Conservation (phyloP, 2,888 invertebrate species). For the Anticlea derivata region DNA sequence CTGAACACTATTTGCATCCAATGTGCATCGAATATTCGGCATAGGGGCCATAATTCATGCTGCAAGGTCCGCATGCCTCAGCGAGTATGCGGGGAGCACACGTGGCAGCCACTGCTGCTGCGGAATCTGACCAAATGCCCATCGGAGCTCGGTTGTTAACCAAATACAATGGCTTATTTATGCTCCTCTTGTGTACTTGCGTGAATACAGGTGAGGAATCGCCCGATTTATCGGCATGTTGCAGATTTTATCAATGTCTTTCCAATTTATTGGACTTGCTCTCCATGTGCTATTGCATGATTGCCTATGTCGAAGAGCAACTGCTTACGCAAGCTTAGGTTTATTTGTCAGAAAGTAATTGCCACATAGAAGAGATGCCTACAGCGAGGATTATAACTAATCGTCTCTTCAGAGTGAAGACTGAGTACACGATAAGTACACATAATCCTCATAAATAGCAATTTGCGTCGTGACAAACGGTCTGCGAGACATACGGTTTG, state of each 20-base stretch:
- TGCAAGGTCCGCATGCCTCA: conserved; percentile 73
- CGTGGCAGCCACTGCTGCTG: conserved; percentile 75
- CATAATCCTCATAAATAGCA: conserved; percentile 81
- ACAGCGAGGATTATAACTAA: conserved; percentile 34
- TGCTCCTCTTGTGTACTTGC: conserved; percentile 53
- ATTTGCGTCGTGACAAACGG: conserved; percentile 80
- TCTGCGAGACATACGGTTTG: conserved; percentile 72
- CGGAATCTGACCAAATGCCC: conserved; percentile 83
- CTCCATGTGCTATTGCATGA: too few species aligned
- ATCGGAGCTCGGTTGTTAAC: conserved; percentile 75
- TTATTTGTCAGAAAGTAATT: conserved; percentile 18
- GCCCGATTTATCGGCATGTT: conserved; percentile 11
- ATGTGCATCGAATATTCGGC: conserved; percentile 76
- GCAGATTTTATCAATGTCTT: neutral
- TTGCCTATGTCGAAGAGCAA: neutral
- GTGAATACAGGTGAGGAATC: conserved; percentile 28
- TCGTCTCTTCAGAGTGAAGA: conserved; percentile 35
- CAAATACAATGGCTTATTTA: conserved; percentile 79
- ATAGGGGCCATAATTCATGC: conserved; percentile 75
- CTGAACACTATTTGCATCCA: conserved; percentile 64
- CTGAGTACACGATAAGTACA: conserved; percentile 51
- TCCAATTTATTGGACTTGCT: too few species aligned
- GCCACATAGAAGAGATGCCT: conserved; percentile 17
- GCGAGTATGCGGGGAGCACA: conserved; percentile 79
- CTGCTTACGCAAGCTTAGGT: conserved; percentile 7